A percentile compares a stretch with the other conserved stretches of the same genome.
phyloP scores from a whole-genome alignment of 2,113 vertebrate genomes.

The Falcunculus frontatus region DNA sequence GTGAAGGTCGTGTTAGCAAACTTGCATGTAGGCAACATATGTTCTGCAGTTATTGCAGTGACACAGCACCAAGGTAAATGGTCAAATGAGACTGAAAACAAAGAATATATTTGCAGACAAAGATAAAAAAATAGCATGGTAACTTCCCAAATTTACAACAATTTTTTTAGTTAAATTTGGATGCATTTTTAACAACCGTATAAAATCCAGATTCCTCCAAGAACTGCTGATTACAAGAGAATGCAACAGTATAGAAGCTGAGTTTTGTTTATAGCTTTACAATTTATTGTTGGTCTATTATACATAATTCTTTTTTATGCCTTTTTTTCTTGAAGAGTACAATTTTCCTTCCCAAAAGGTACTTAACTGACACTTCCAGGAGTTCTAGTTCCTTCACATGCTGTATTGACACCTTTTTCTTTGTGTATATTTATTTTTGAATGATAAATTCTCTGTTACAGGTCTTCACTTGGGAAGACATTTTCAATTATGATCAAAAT shows the following conservation, averaged over 20 bases:
- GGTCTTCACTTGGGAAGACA: neutral
- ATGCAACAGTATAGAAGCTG: neutral
- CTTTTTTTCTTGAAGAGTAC: neutral
- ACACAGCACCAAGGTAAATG: neutral
- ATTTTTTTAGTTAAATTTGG: neutral
- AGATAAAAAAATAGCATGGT: neutral
- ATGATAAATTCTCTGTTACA: neutral
- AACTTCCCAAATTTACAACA: neutral
- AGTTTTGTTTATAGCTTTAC: neutral
- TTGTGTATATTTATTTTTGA: neutral
- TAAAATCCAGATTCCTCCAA: neutral
- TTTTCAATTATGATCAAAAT: neutral
- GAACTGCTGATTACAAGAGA: neutral
- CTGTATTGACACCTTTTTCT: neutral
- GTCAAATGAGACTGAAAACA: neutral
- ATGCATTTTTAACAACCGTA: neutral
- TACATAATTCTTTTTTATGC: neutral
- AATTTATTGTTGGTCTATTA: neutral
- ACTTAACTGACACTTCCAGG: neutral
- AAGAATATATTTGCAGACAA: neutral
- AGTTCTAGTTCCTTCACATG: neutral
- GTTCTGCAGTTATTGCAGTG: neutral
- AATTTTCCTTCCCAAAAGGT: neutral
- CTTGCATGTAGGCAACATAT: neutral
- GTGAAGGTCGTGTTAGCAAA: neutral